phyloP scores from a whole-genome alignment of 2,113 vertebrate genomes.

The Chaetodon trifascialis region DNA sequence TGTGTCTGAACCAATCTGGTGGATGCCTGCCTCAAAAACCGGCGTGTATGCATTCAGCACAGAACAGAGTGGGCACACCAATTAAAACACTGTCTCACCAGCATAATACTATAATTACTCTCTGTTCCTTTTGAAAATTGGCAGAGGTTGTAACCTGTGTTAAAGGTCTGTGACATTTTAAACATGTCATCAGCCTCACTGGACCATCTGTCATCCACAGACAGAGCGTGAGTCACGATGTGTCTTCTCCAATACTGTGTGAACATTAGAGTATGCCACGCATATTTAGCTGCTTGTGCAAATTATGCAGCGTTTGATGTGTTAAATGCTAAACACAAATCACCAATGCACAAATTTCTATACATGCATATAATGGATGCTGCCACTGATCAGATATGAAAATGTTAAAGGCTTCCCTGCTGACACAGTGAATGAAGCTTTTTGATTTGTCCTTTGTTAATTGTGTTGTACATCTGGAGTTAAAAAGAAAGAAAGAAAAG shows the following conservation, averaged over 20 bases:
- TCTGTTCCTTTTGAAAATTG: slow-evolving; percentile 14
- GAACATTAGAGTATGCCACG: not conserved
- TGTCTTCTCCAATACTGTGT: slow-evolving; percentile 21
- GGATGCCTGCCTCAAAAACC: slow-evolving; percentile 57
- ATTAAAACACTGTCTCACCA: slow-evolving; percentile 64
- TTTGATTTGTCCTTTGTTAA: not conserved
- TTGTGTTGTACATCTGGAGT: too few species aligned
- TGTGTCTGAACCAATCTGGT: slow-evolving; percentile 68
- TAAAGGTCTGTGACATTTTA: slow-evolving; percentile 44
- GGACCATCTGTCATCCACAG: slow-evolving; percentile 21
- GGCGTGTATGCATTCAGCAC: slow-evolving; percentile 22
- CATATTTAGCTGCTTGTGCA: slow-evolving; percentile 11
- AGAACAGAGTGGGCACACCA: slow-evolving; percentile 37
- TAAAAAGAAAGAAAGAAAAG: not conserved
- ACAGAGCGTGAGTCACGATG: slow-evolving; percentile 19
- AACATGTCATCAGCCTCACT: slow-evolving; percentile 21
- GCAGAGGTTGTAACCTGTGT: slow-evolving; percentile 21
- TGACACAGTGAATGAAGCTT: not conserved
- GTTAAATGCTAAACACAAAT: slow-evolving; percentile 17
- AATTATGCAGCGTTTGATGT: slow-evolving; percentile 12
- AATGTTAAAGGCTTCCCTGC: not conserved
- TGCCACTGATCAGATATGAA: not conserved
- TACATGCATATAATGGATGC: not conserved
- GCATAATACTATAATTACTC: slow-evolving; percentile 46
- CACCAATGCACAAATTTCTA: not conserved